A percentile compares a stretch with the other conserved stretches of the same genome.
Conservation (phyloP, 2,113 vertebrate genomes). For the Grus americana region DNA sequence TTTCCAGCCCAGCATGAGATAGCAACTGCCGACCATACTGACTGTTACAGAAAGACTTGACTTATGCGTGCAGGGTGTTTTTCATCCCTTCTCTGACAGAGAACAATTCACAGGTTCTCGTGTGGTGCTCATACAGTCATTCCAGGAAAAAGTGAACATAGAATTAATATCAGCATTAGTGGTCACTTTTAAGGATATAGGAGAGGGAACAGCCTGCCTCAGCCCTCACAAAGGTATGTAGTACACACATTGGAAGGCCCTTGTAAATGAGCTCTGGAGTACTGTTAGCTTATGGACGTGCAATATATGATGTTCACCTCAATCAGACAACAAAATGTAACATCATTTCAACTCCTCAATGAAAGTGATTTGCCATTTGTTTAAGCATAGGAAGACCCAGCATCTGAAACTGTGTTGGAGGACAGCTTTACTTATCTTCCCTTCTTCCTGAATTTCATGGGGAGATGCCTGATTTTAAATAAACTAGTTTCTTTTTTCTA, state of each 20-base stretch:
- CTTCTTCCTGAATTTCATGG: neutral
- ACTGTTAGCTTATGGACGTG: neutral
- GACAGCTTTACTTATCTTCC: neutral
- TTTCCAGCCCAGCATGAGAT: neutral
- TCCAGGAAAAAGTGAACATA: neutral
- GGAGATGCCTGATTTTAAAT: neutral
- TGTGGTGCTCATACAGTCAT: neutral
- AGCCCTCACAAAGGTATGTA: neutral
- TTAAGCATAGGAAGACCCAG: neutral
- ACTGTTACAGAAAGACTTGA: neutral
- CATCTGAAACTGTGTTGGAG: neutral
- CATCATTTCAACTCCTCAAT: neutral
- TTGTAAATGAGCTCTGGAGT: neutral
- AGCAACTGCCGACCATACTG: neutral
- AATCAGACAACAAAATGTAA: neutral
- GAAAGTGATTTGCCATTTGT: neutral
- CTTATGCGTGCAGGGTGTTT: fast-evolving
- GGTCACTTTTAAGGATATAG: neutral
- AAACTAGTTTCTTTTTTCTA: neutral
- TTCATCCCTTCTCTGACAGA: neutral
- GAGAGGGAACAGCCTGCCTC: neutral
- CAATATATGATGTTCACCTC: neutral
- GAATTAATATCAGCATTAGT: neutral
- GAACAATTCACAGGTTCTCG: neutral
- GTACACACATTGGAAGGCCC: neutral